Conservation (phyloP, 1,140 invertebrate species). For the Neomicropteryx cornuta region DNA sequence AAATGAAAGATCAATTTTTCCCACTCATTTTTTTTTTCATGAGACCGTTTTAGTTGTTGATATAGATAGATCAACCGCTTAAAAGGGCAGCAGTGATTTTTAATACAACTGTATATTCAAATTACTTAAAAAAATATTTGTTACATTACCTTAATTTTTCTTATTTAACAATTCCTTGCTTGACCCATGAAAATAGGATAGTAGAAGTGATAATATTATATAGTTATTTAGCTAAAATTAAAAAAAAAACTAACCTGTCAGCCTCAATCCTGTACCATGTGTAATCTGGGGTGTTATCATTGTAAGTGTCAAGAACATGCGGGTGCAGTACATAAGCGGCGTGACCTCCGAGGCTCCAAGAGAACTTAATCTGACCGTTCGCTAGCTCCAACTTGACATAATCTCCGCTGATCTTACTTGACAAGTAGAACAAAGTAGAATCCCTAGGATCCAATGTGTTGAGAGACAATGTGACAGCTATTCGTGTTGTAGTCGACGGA, state of each 20-base stretch:
- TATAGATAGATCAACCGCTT: no score
- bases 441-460: constrained; percentile 38
- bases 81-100: no score
- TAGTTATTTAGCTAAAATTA: no score
- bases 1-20: no score
- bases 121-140: no score
- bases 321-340: constrained; percentile 52
- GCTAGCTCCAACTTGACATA: constrained; percentile 72
- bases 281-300: constrained; percentile 19
- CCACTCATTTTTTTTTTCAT: no score
- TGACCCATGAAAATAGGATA: no score
- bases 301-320: constrained; percentile 8
- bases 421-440: constrained; percentile 55
- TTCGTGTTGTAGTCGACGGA: constrained; percentile 55
- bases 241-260: constrained; percentile 30
- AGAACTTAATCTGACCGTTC: constrained; percentile 58
- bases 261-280: constrained; percentile 31
- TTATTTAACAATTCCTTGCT: no score
- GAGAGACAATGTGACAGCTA: constrained; percentile 50
- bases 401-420: constrained; percentile 47
- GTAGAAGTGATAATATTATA: no score
- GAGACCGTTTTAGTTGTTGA: no score
- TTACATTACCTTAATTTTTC: no score
- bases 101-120: no score
- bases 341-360: constrained; percentile 69